These are phyloP conservation scores for Papilio gigon DNA, from an alignment of 2,888 invertebrate species.

Conservation along the genomic window DNA sequence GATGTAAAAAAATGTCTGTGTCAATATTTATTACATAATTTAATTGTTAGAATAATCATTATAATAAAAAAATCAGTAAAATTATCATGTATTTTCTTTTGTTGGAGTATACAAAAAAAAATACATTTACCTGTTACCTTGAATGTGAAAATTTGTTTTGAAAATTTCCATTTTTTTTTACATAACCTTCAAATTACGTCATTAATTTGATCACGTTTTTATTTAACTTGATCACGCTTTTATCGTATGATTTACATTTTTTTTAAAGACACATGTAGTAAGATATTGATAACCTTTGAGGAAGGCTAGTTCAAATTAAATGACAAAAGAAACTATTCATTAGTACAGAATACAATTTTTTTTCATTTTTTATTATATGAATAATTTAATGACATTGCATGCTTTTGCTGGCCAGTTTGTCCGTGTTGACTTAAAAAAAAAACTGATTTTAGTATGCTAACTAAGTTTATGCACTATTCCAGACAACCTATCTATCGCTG, in stretches of 20 bases:
- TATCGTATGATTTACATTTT: constrained; percentile 2
- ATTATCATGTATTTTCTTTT: not conserved
- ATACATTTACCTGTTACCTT: not conserved
- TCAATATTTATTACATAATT: too few relatives aligned
- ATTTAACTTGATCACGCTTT: constrained; percentile 14
- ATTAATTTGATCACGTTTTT: constrained; percentile 14
- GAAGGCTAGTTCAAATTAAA: not conserved
- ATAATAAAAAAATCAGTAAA: too few relatives aligned
- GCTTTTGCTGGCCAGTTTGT: too few relatives aligned
- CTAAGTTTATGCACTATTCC: too few relatives aligned
- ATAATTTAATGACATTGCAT: too few relatives aligned
- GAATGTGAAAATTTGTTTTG: too few relatives aligned
- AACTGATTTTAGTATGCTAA: too few relatives aligned
- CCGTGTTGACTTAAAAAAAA: too few relatives aligned
- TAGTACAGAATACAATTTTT: not conserved
- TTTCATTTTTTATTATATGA: not conserved
- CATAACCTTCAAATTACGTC: not conserved
- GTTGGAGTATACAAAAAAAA: not conserved
- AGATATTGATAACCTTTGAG: not conserved
- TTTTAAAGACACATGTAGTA: not conserved
- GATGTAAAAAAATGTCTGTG: too few relatives aligned
- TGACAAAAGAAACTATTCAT: not conserved
- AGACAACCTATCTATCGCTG: too few relatives aligned
- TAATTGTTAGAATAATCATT: too few relatives aligned
- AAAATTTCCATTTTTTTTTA: not conserved